Percentiles rank a stretch among this genome's conserved stretches.
Conservation (phyloP, 2,888 invertebrate genomes). For the Anoplius nigerrimus region DNA sequence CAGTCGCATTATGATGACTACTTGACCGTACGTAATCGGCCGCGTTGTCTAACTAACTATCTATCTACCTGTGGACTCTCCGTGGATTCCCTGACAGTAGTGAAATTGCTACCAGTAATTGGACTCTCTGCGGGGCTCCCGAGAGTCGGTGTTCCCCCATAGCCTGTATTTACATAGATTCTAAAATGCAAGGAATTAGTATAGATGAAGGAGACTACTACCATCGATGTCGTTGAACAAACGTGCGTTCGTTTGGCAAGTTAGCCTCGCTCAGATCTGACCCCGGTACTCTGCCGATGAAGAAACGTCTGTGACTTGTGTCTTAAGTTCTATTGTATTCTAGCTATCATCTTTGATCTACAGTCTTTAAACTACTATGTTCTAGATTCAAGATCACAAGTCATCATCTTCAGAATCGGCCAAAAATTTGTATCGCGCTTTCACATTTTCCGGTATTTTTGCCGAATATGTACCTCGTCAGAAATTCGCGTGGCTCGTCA, state of each 20-base stretch:
- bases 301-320: too few species aligned
- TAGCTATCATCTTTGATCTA: too few species aligned
- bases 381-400: too few species aligned
- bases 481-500: constrained; percentile 8
- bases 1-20: too few species aligned
- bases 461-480: constrained; percentile 3
- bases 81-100: constrained; percentile 58
- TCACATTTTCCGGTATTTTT: neutral
- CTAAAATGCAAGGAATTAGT: constrained; percentile 76
- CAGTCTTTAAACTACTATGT: too few species aligned
- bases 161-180: constrained; percentile 88
- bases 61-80: constrained; percentile 65
- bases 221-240: constrained; percentile 1
- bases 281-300: neutral
- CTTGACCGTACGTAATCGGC: too few species aligned
- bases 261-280: constrained; percentile 16
- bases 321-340: too few species aligned
- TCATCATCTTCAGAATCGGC: too few species aligned
- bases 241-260: neutral
- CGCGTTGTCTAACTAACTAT: too few species aligned
- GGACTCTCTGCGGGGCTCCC: constrained; percentile 86
- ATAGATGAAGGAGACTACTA: constrained; percentile 18
- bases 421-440: too few species aligned
- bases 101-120: constrained; percentile 55
- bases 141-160: constrained; percentile 83